Percentiles rank a stretch among this genome's conserved stretches.
Evolutionary conservation across 1,140 invertebrate species (phyloP).

Genomic region (Zophobas atratus): DNA sequence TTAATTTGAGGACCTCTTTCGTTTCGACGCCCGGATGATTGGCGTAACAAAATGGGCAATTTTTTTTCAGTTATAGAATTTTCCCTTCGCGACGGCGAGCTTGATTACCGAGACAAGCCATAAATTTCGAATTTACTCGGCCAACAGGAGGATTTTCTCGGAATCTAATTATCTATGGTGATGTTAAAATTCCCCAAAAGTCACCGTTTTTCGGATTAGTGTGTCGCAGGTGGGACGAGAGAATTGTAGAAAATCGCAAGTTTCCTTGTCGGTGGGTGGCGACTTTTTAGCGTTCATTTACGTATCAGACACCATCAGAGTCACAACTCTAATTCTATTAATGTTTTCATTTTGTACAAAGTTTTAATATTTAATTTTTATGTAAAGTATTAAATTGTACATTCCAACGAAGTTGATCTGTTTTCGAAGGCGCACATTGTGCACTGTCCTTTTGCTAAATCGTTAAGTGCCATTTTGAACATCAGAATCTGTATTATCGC

Average conservation of each 20-base stretch:
- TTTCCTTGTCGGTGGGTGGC: conserved; percentile 40
- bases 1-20: conserved; percentile 41
- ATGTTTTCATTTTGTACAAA: conserved; percentile 55
- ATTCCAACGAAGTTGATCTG: conserved; percentile 51
- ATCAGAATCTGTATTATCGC: conserved; percentile 38
- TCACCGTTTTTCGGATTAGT: conserved; percentile 7
- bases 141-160: conserved; percentile 23
- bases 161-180: conserved; percentile 27
- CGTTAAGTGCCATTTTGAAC: conserved; percentile 54
- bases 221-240: conserved; percentile 4
- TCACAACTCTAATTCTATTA: conserved; percentile 35
- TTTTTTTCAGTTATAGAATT: conserved; percentile 34
- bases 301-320: conserved; percentile 23
- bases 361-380: conserved; percentile 56
- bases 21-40: conserved; percentile 26
- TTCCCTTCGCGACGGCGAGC: not conserved
- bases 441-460: conserved; percentile 35
- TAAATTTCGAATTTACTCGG: conserved; percentile 35
- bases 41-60: conserved; percentile 18
- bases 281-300: conserved; percentile 28
- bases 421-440: conserved; percentile 53
- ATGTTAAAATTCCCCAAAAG: conserved; percentile 16
- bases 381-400: conserved; percentile 54
- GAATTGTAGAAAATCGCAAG: conserved; percentile 32
- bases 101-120: conserved; percentile 33